Conservation (phyloP, 2,113 vertebrate species). For the Rhabdornis inornatus region DNA sequence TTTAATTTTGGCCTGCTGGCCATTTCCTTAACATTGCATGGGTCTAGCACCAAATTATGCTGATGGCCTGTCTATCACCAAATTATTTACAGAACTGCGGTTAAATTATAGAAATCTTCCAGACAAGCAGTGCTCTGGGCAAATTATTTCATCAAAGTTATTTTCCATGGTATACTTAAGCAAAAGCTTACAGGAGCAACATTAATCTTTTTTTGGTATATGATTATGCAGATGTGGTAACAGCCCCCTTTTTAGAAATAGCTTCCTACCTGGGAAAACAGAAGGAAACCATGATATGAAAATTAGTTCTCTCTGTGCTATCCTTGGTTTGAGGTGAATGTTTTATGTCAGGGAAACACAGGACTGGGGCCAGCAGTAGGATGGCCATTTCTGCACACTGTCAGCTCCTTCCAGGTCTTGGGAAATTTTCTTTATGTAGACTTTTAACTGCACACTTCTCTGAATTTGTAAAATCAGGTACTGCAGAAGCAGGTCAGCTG, state of each 20-base stretch:
- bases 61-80: conserved; percentile 51
- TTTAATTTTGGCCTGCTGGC: conserved; percentile 31
- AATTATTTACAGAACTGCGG: conserved; percentile 64
- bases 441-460: neutral
- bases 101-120: conserved; percentile 47
- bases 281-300: neutral
- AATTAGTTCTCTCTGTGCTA: neutral
- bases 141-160: conserved; percentile 57
- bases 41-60: conserved; percentile 42
- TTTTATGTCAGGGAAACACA: neutral
- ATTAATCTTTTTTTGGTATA: conserved; percentile 11
- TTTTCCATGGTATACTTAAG: conserved; percentile 47
- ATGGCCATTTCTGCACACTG: neutral
- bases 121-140: conserved; percentile 50
- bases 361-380: neutral
- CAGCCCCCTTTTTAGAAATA: neutral
- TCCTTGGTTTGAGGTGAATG: neutral
- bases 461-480: neutral
- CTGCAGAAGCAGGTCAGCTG: neutral
- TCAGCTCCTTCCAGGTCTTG: neutral
- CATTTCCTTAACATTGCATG: conserved; percentile 30
- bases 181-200: conserved; percentile 31
- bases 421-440: neutral
- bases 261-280: conserved; percentile 10
- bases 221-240: neutral